Conservation (phyloP, 2,888 invertebrate species). For the Sinodicranocentrus sp. region DNA sequence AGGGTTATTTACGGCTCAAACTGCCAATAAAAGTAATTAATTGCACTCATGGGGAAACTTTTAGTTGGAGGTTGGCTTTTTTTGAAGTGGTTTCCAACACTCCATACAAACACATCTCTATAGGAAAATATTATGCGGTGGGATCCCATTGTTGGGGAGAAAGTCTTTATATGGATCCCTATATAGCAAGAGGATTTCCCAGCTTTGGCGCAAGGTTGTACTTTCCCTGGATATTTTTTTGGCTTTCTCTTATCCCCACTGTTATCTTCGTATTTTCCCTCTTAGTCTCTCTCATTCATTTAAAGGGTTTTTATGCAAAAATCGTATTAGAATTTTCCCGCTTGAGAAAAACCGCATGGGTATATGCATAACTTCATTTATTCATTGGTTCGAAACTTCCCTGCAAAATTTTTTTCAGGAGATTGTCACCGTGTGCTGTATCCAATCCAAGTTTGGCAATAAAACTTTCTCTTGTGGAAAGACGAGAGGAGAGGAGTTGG, state of each 20-base stretch:
- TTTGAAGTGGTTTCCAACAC: slow-evolving; percentile 67
- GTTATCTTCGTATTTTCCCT: slow-evolving; percentile 20
- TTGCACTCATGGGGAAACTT: slow-evolving; percentile 73
- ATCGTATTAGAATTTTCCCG: slow-evolving; percentile 31
- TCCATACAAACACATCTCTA: slow-evolving; percentile 6
- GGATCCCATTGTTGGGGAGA: no score
- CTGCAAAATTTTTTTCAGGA: neutral
- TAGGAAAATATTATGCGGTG: no score
- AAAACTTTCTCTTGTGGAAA: slow-evolving; percentile 34
- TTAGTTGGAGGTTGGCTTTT: slow-evolving; percentile 58
- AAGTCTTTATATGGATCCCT: no score
- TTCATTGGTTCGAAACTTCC: no score
- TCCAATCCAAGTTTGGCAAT: slow-evolving; percentile 38
- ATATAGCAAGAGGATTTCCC: no score
- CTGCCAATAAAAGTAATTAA: slow-evolving; percentile 76
- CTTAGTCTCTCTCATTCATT: slow-evolving; percentile 38
- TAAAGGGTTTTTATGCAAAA: slow-evolving; percentile 39
- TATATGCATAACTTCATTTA: neutral
- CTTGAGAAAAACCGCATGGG: neutral
- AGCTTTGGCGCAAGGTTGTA: neutral
- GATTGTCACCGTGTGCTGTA: slow-evolving; percentile 18
- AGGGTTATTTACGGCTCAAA: slow-evolving; percentile 74
- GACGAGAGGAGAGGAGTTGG: no score
- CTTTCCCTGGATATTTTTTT: slow-evolving; percentile 17
- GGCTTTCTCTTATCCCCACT: slow-evolving; percentile 11